Evolutionary conservation across 2,888 invertebrate species (phyloP), one percentile per base, ranked within the genome.

Genomic region (Melipona bicolor): DNA sequence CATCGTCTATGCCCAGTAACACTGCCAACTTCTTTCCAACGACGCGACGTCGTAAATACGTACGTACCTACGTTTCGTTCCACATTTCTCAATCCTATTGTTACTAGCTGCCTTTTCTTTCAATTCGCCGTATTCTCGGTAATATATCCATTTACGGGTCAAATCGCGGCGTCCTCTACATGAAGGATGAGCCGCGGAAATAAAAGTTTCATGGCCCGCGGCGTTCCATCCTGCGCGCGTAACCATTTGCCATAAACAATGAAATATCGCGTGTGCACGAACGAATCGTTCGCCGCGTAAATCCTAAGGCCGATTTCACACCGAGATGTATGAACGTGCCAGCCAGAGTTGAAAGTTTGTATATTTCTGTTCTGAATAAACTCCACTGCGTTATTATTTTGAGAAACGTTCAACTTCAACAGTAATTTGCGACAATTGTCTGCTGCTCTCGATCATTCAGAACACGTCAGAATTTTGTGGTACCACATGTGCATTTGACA

Each of bases 151-250:
- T 67, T 75, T 75, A 75, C 27, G 43, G 52, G 52, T 54, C 54
- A 67, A 75, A 67, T 11, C 65, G 24, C 4, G 54, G 19, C 32
- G 54, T 24, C 54, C 65, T 27, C 24, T 43, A 19, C 13, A 67
- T 56, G 54, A 75, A 54, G 54, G 52, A 80, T 80, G 81, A 88
- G 86, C 78, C 76, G 70, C 73, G 65, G 49, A 84, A 79, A 87
- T 87, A 82, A 89, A 90, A 90, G 87, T 87, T 89, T 88, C 88
- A 88, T 89, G 86, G 75, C 17, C 65, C 52, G 21, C 36, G 75
- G 52, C 78, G 69, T 56, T 65, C 69, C 68, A 72, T 76, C 76
- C 65, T 62, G 52, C 27, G 24, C 78, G 52, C 62, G 64, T 62
- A 70, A 68, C 65, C 68, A 77, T 77, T 70, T n/a, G 74, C 72